These are phyloP conservation scores for Popillia japonica DNA, from an alignment of 1,140 invertebrate species.

Conservation along the genomic window DNA sequence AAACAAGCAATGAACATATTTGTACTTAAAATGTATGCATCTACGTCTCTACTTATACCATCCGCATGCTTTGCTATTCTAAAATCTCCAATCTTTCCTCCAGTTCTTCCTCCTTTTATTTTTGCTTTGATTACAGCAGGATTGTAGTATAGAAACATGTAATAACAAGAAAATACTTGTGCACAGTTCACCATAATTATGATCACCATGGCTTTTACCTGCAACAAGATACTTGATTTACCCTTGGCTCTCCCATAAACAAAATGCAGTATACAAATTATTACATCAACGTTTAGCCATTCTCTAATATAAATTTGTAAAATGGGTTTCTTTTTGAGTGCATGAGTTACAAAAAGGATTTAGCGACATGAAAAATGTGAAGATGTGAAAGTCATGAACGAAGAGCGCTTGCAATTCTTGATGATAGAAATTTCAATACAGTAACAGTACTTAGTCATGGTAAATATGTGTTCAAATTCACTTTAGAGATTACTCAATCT, in stretches of 20 bases:
- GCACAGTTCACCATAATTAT: not conserved
- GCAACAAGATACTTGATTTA: conserved; percentile 12
- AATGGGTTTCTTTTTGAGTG: too few relatives aligned
- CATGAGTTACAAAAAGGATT: too few relatives aligned
- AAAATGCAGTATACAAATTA: not conserved
- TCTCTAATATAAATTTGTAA: too few relatives aligned
- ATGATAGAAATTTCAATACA: too few relatives aligned
- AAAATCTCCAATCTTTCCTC: not conserved
- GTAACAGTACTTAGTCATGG: too few relatives aligned
- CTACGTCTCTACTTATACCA: conserved; percentile 15
- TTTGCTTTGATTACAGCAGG: conserved; percentile 26
- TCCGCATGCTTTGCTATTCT: not conserved
- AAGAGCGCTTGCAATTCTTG: too few relatives aligned
- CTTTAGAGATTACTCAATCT: too few relatives aligned
- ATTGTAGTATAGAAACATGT: conserved; percentile 49
- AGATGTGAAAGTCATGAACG: too few relatives aligned
- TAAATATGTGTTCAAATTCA: too few relatives aligned
- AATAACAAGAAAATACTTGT: conserved; percentile 46
- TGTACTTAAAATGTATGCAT: conserved; percentile 37
- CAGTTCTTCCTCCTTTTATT: not conserved
- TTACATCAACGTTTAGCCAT: too few relatives aligned
- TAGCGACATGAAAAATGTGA: too few relatives aligned
- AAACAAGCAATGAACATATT: conserved; percentile 39
- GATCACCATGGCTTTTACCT: conserved; percentile 18
- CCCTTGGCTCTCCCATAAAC: not conserved